phyloP scores from a whole-genome alignment of 2,888 invertebrate species.

The Tetrapedia diversipes region DNA sequence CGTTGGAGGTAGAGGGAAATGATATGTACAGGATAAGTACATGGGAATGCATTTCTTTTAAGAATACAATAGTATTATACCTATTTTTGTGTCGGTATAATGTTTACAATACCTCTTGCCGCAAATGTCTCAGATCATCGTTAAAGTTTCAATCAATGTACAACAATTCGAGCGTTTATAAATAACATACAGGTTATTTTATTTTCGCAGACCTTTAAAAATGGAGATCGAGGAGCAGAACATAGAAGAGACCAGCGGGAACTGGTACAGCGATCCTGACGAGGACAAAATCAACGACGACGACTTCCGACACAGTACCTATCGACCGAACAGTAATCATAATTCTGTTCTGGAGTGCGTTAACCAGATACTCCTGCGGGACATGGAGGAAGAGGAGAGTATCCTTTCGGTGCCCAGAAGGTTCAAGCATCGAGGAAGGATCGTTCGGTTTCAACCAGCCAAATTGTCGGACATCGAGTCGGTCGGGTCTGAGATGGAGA shows the following conservation, averaged over 20 bases:
- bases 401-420: constrained; percentile 79
- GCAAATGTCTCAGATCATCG: too few relatives aligned
- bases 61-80: too few relatives aligned
- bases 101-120: too few relatives aligned
- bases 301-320: constrained; percentile 78
- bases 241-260: constrained; percentile 86
- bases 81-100: not conserved
- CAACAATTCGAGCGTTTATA: too few relatives aligned
- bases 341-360: constrained; percentile 94
- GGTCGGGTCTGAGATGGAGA: constrained; percentile 81
- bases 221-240: constrained; percentile 71
- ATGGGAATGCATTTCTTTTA: too few relatives aligned
- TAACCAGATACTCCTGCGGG: constrained; percentile 92
- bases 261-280: constrained; percentile 93
- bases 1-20: not conserved
- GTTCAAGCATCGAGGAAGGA: constrained; percentile 80
- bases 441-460: constrained; percentile 80
- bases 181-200: too few relatives aligned
- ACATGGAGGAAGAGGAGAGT: constrained; percentile 85
- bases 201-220: constrained; percentile 66
- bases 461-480: constrained; percentile 81
- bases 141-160: too few relatives aligned
- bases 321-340: constrained; percentile 86
- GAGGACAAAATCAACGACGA: constrained; percentile 87
- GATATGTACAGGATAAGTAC: too few relatives aligned